A percentile compares a stretch with the other conserved stretches of the same genome.
phyloP scores from a whole-genome alignment of 2,113 vertebrate genomes.

The Orycteropus afer region DNA sequence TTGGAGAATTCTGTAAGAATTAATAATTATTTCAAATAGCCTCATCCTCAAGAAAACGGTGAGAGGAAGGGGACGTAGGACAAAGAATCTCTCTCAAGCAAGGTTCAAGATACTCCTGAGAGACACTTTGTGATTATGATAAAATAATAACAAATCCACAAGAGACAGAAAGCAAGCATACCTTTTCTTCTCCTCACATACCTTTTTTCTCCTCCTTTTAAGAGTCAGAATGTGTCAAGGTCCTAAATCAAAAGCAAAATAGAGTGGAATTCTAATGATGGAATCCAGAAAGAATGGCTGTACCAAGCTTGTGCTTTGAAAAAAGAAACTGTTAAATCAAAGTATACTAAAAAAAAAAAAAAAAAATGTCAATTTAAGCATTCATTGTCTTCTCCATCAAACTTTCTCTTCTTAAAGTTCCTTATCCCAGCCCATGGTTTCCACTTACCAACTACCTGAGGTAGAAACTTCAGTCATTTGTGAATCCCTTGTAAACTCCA shows the following conservation, averaged over 20 bases:
- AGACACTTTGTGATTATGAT: background rate
- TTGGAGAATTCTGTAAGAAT: slow-evolving; percentile 33
- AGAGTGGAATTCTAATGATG: background rate
- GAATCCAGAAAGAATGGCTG: background rate
- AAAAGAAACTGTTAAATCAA: background rate
- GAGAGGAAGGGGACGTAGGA: background rate
- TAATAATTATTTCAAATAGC: background rate
- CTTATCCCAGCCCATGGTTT: background rate
- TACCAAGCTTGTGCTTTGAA: background rate
- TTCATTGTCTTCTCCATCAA: background rate
- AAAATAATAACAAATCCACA: background rate
- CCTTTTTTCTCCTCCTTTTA: background rate
- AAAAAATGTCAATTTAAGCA: background rate
- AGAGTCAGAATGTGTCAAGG: background rate
- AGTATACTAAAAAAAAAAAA: background rate
- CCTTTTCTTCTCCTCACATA: background rate
- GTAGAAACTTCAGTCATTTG: background rate
- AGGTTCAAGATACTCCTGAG: background rate
- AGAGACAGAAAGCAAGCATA: background rate
- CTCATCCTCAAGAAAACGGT: background rate
- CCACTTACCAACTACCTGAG: background rate
- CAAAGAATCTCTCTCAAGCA: background rate
- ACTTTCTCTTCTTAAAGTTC: background rate
- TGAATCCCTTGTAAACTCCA: background rate
- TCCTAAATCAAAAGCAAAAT: slow-evolving; percentile 43